These are phyloP conservation scores for Rattus rattus DNA, from an alignment of 2,113 vertebrate species.

Conservation along the genomic window DNA sequence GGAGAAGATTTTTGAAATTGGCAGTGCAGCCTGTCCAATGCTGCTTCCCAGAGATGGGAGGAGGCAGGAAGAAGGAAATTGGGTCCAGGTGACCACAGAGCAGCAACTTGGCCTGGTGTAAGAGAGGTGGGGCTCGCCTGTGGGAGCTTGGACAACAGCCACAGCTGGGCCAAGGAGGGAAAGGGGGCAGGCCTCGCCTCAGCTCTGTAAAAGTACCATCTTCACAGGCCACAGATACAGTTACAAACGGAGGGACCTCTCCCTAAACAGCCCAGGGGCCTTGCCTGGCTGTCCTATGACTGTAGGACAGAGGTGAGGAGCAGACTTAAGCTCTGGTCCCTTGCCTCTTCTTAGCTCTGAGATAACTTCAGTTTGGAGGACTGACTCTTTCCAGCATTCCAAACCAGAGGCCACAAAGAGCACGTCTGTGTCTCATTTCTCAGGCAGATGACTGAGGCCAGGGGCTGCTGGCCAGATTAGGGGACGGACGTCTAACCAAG, in stretches of 20 bases:
- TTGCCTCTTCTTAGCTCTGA: not conserved
- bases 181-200: not conserved
- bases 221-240: slow-evolving; percentile 54
- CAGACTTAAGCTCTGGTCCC: not conserved
- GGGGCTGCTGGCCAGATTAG: not conserved
- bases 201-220: slow-evolving; percentile 56
- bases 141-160: slow-evolving; percentile 60
- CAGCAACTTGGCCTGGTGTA: slow-evolving; percentile 69
- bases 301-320: not conserved
- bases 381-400: slow-evolving; percentile 44
- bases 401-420: not conserved
- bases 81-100: slow-evolving; percentile 84
- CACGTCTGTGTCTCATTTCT: not conserved
- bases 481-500: not conserved
- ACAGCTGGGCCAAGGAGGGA: slow-evolving; percentile 33
- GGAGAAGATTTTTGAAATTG: slow-evolving; percentile 52
- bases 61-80: slow-evolving; percentile 68
- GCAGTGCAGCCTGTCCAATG: slow-evolving; percentile 34
- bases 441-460: not conserved
- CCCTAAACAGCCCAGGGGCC: not conserved
- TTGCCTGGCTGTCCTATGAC: not conserved
- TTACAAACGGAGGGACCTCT: not conserved
- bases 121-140: slow-evolving; percentile 64
- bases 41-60: slow-evolving; percentile 70
- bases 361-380: not conserved